Evolutionary conservation across 1,140 invertebrate species (phyloP).

Genomic region (Papilio xuthus): DNA sequence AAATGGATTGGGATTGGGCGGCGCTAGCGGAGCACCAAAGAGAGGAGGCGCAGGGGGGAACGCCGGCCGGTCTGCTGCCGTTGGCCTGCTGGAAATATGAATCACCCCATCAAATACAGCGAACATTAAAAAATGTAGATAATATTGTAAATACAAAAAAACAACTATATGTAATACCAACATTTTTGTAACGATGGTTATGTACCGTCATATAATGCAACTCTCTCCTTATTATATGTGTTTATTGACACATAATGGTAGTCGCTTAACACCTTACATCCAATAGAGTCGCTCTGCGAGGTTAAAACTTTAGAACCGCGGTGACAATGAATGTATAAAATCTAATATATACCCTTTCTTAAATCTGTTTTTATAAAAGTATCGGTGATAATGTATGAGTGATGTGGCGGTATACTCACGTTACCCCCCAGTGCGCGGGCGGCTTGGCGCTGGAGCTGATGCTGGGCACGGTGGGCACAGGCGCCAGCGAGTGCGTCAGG

Average conservation of each 20-base stretch:
- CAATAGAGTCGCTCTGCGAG: background rate
- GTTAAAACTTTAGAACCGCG: background rate
- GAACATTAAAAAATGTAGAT: background rate
- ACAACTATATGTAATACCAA: too few relatives aligned
- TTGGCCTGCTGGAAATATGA: constrained; percentile 64
- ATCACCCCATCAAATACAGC: constrained; percentile 26
- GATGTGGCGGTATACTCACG: constrained; percentile 64
- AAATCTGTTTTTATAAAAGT: background rate
- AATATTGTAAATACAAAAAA: background rate
- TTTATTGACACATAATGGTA: too few relatives aligned
- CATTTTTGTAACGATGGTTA: too few relatives aligned
- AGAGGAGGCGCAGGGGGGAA: constrained; percentile 82
- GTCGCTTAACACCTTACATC: background rate
- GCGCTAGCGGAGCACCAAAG: constrained; percentile 86
- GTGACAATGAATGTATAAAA: background rate
- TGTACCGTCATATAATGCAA: too few relatives aligned
- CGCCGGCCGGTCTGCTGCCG: constrained; percentile 69
- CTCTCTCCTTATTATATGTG: too few relatives aligned
- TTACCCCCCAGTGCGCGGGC: constrained; percentile 77
- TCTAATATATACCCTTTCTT: background rate
- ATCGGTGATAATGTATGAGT: background rate
- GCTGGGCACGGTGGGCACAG: constrained; percentile 75
- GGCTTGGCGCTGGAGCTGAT: constrained; percentile 79
- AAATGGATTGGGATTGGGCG: constrained; percentile 90
- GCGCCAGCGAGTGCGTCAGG: constrained; percentile 67